A percentile compares a stretch with the other conserved stretches of the same genome.
These are phyloP conservation scores for Nephotettix cincticeps DNA, from an alignment of 1,140 invertebrate genomes.

Conservation along the genomic window DNA sequence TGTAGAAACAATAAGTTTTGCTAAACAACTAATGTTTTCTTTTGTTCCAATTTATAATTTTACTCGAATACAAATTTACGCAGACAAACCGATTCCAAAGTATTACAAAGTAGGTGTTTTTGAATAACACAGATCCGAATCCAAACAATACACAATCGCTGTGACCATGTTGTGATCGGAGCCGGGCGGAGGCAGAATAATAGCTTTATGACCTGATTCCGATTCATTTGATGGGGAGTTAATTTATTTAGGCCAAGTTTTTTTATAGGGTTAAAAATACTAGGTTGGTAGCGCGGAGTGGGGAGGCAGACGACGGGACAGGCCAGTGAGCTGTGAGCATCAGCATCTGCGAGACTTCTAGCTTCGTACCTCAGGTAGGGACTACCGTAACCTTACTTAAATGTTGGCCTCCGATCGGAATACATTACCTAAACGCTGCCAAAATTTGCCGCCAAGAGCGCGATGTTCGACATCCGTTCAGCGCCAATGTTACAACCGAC, in stretches of 20 bases:
- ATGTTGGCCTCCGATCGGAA: not conserved
- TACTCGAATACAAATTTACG: too few relatives aligned
- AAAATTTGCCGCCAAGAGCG: not conserved
- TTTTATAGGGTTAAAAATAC: conserved; percentile 20
- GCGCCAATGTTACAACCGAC: not conserved
- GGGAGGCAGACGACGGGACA: not conserved
- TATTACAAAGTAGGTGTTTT: too few relatives aligned
- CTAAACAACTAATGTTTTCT: too few relatives aligned
- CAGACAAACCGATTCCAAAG: too few relatives aligned
- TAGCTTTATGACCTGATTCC: conserved; percentile 11
- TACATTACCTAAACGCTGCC: conserved; percentile 13
- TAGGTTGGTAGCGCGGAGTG: not conserved
- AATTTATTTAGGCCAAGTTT: conserved; percentile 22
- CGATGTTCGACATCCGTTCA: not conserved
- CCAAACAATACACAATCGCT: too few relatives aligned
- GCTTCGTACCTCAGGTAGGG: not conserved
- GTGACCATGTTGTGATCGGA: too few relatives aligned
- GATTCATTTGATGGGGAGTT: not conserved
- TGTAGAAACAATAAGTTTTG: too few relatives aligned
- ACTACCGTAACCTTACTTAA: not conserved
- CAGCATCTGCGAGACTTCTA: not conserved
- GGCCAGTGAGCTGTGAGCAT: not conserved
- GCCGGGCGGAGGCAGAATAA: not conserved
- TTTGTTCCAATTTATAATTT: too few relatives aligned
- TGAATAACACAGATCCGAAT: too few relatives aligned